These are phyloP conservation scores for Anabas testudineus DNA, from an alignment of 2,797 vertebrate species.

Conservation along the genomic window DNA sequence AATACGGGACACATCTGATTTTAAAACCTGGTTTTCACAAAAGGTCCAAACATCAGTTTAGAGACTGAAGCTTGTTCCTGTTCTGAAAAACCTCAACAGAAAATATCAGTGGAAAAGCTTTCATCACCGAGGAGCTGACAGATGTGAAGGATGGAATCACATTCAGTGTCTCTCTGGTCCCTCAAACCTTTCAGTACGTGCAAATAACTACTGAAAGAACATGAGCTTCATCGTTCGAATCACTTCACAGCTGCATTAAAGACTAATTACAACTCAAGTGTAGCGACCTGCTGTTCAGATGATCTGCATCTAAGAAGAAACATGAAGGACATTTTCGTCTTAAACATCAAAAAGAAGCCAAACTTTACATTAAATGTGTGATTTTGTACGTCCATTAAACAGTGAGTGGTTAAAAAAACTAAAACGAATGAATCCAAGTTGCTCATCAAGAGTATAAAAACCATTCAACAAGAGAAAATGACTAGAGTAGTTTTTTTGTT, in stretches of 20 bases:
- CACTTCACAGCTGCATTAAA: constrained; percentile 81
- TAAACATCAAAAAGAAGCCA: constrained; percentile 34
- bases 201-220: constrained; percentile 65
- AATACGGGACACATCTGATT: too few relatives aligned
- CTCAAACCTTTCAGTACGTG: too few relatives aligned
- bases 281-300: constrained; percentile 34
- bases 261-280: constrained; percentile 36
- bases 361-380: constrained; percentile 1
- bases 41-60: too few relatives aligned
- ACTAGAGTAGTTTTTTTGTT: constrained; percentile 27
- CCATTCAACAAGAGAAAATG: constrained; percentile 22
- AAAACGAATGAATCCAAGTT: constrained; percentile 1
- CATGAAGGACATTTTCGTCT: constrained; percentile 17
- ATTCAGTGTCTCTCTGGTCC: too few relatives aligned
- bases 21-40: too few relatives aligned
- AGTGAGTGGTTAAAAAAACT: constrained; percentile 19
- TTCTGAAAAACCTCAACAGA: too few relatives aligned
- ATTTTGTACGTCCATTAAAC: constrained; percentile 17
- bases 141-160: too few relatives aligned
- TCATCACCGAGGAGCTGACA: too few relatives aligned
- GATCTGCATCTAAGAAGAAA: background rate
- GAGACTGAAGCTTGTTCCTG: too few relatives aligned
- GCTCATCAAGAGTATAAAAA: constrained; percentile 61
- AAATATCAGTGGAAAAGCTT: too few relatives aligned
- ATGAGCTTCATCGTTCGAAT: constrained; percentile 65